Evolutionary conservation across 2,113 vertebrate genomes (phyloP).

Genomic region (Phrynocephalus versicolor): DNA sequence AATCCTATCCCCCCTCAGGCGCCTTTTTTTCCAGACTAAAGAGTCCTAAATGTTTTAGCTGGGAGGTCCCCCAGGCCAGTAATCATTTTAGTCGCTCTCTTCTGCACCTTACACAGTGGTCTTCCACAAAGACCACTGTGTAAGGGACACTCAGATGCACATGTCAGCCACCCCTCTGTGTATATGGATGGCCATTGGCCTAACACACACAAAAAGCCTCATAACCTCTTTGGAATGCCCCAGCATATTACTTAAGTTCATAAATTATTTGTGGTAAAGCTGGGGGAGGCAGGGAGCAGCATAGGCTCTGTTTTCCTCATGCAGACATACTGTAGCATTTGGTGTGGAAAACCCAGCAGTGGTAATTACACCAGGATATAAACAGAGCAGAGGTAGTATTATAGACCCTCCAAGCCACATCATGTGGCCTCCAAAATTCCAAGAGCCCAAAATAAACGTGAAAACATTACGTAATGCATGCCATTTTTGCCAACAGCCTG

Average conservation of each 20-base stretch:
- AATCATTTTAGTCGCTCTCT: too few species aligned
- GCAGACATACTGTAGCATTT: not conserved
- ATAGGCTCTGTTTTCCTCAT: rapidly evolving
- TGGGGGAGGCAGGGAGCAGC: rapidly evolving
- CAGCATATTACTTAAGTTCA: not conserved
- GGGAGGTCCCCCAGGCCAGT: too few species aligned
- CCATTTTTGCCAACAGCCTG: not conserved
- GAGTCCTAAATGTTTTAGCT: too few species aligned
- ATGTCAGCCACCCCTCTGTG: not conserved
- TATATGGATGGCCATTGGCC: not conserved
- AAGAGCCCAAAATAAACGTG: not conserved
- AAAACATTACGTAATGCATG: not conserved
- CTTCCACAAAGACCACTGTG: not conserved
- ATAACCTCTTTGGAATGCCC: not conserved
- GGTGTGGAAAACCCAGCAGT: not conserved
- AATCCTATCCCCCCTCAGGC: too few species aligned
- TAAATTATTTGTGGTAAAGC: conserved; percentile 1
- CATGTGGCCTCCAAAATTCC: not conserved
- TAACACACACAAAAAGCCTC: not conserved
- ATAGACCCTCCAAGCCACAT: not conserved
- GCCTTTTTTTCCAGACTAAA: too few species aligned
- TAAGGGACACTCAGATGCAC: not conserved
- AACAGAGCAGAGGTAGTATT: not conserved
- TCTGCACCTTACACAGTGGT: too few species aligned
- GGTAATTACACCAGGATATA: not conserved